Percentiles rank a stretch among this genome's conserved stretches.
Conservation (phyloP, 2,888 invertebrate species). For the Euzetes globulus region DNA sequence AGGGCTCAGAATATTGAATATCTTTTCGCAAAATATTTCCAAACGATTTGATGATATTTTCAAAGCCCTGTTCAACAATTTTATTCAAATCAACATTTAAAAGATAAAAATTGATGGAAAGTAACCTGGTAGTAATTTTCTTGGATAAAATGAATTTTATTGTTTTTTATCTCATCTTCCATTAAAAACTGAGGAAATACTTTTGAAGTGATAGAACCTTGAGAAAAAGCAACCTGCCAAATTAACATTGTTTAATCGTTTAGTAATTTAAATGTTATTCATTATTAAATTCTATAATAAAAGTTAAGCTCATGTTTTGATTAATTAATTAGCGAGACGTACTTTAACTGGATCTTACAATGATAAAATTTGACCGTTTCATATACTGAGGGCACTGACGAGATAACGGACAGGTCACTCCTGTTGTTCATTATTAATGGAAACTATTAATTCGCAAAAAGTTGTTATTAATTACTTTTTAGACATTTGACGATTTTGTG, state of each 20-base stretch:
- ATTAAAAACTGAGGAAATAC: neutral
- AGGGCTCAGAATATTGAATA: neutral
- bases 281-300: too few species aligned
- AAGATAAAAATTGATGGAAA: neutral
- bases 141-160: neutral
- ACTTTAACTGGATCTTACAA: too few species aligned
- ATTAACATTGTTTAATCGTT: neutral
- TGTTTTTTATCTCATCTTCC: neutral
- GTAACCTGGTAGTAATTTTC: conserved; percentile 32
- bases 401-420: too few species aligned
- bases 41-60: neutral
- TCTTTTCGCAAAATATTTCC: neutral
- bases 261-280: too few species aligned
- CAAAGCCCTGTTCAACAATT: conserved; percentile 7
- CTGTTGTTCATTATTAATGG: too few species aligned
- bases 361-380: too few species aligned
- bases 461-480: too few species aligned
- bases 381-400: too few species aligned
- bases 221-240: neutral
- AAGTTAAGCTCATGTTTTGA: too few species aligned
- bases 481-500: too few species aligned
- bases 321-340: too few species aligned
- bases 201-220: neutral
- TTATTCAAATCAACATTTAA: neutral
- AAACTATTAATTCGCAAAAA: too few species aligned